Conservation (phyloP, 2,797 vertebrate genomes). For the Neomorphus geoffroyi region DNA sequence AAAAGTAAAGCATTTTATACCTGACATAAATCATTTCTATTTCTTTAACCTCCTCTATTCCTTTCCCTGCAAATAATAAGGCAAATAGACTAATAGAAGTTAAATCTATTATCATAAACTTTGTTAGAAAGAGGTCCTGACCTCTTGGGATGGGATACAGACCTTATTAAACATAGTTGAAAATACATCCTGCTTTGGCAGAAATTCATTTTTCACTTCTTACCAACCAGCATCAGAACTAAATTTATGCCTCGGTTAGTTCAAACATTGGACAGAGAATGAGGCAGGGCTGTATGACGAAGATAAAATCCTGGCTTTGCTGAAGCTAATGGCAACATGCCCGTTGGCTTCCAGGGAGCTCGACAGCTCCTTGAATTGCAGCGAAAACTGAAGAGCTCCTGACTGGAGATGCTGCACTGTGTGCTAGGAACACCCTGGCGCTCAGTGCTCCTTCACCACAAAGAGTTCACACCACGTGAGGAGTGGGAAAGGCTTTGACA, state of each 20-base stretch:
- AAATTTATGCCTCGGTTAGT: constrained; percentile 44
- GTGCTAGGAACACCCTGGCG: neutral
- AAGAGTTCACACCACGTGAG: fast-evolving
- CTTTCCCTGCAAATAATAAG: neutral
- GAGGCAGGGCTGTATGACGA: constrained; percentile 17
- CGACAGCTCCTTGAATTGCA: neutral
- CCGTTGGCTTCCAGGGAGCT: constrained; percentile 27
- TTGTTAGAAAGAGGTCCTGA: constrained; percentile 37
- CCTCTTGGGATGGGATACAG: constrained; percentile 13
- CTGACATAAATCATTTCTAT: constrained; percentile 28
- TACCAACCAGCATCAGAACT: constrained; percentile 4
- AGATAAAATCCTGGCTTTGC: constrained; percentile 39
- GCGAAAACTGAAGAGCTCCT: neutral
- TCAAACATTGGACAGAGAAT: constrained; percentile 29
- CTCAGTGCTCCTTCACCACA: neutral
- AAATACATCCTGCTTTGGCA: constrained; percentile 1
- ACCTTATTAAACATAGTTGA: constrained; percentile 2
- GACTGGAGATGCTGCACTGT: neutral
- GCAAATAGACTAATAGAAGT: constrained; percentile 17
- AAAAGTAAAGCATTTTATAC: constrained; percentile 23
- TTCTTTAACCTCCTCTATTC: neutral
- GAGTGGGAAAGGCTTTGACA: neutral
- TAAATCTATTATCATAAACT: constrained; percentile 48
- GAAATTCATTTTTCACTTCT: constrained; percentile 32
- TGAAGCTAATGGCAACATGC: constrained; percentile 2